phyloP scores from a whole-genome alignment of 1,140 invertebrate species.

The Melitaea cinxia region DNA sequence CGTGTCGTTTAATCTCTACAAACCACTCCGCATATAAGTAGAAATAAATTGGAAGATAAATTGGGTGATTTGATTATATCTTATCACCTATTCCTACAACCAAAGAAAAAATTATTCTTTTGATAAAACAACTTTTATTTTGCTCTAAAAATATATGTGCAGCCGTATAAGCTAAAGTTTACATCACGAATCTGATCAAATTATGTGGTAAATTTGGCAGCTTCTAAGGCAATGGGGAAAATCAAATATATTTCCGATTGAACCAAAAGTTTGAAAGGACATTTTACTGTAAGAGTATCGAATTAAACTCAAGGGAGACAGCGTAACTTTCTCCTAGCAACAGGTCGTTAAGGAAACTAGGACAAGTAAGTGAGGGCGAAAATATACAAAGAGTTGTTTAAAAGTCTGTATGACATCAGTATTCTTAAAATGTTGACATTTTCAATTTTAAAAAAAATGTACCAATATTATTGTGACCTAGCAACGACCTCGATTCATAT shows the following conservation, averaged over 20 bases:
- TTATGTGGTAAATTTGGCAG: slow-evolving; percentile 17
- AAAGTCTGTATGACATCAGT: slow-evolving; percentile 29
- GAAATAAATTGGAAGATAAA: too few relatives aligned
- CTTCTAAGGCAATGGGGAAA: slow-evolving; percentile 11
- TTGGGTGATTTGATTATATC: too few relatives aligned
- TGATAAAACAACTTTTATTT: too few relatives aligned
- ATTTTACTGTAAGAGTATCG: slow-evolving; percentile 49
- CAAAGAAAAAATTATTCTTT: too few relatives aligned
- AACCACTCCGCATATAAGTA: too few relatives aligned
- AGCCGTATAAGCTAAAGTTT: too few relatives aligned
- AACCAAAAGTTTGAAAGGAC: slow-evolving; percentile 38
- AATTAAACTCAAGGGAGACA: slow-evolving; percentile 51
- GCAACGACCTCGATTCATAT: slow-evolving; percentile 29
- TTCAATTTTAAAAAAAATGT: slow-evolving; percentile 29
- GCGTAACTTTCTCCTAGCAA: slow-evolving; percentile 52
- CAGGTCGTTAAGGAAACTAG: slow-evolving; percentile 64
- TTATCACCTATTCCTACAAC: too few relatives aligned
- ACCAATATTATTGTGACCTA: slow-evolving; percentile 33
- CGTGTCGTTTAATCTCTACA: too few relatives aligned
- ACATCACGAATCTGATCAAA: neutral
- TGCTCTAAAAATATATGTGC: too few relatives aligned
- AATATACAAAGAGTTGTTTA: slow-evolving; percentile 33
- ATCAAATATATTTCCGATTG: slow-evolving; percentile 30
- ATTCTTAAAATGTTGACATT: slow-evolving; percentile 32
- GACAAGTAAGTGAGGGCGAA: slow-evolving; percentile 41